Evolutionary conservation across 1,140 invertebrate species (phyloP).

Genomic region (Ctenoplectra terminalis): DNA sequence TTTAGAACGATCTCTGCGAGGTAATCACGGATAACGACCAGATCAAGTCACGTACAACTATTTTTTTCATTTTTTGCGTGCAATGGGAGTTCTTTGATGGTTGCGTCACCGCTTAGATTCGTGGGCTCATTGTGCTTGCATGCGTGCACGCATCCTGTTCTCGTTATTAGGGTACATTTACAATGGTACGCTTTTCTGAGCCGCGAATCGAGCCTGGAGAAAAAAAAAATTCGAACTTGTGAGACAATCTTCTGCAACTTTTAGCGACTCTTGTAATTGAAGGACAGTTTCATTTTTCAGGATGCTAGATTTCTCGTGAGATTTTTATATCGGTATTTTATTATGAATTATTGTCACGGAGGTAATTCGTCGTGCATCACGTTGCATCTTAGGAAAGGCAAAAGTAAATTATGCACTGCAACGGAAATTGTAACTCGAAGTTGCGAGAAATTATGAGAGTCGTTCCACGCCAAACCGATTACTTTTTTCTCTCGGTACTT

Average conservation of each 20-base stretch:
- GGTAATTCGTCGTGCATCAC: background rate
- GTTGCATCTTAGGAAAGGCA: background rate
- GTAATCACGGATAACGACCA: background rate
- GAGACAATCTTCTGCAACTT: background rate
- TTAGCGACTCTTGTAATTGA: too few relatives aligned
- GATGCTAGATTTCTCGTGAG: background rate
- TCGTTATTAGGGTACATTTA: conserved; percentile 18
- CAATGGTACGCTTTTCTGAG: conserved; percentile 7
- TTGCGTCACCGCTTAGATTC: conserved; percentile 48
- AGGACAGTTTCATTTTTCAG: too few relatives aligned
- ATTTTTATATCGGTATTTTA: background rate
- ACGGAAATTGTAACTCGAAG: background rate
- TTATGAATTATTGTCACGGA: background rate
- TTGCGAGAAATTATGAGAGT: background rate
- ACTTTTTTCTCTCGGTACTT: too few relatives aligned
- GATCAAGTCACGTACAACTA: background rate
- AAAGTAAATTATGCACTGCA: background rate
- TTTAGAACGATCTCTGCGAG: background rate
- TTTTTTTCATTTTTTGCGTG: conserved; percentile 24
- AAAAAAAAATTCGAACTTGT: background rate
- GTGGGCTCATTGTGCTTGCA: conserved; percentile 52
- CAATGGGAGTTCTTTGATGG: conserved; percentile 46
- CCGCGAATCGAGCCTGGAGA: background rate
- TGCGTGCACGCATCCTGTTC: conserved; percentile 42
- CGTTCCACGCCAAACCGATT: too few relatives aligned